A percentile compares a stretch with the other conserved stretches of the same genome.
phyloP scores from a whole-genome alignment of 2,797 vertebrate genomes.

The Lycodopsis pacificus region DNA sequence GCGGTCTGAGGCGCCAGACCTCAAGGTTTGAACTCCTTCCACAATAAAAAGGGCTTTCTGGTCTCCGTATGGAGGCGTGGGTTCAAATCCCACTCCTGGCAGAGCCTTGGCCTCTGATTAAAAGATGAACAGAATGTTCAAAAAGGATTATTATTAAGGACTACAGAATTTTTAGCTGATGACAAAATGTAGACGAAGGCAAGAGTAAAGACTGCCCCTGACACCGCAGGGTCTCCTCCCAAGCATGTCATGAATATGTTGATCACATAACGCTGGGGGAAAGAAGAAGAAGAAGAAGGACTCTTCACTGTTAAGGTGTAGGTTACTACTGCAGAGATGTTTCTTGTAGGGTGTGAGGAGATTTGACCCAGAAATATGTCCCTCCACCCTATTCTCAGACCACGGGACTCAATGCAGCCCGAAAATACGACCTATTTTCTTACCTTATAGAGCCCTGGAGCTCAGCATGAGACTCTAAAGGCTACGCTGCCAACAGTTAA shows the following conservation, averaged over 20 bases:
- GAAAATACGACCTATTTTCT: not conserved
- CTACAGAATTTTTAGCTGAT: no score
- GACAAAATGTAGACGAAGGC: no score
- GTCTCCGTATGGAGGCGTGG: conserved; percentile 54
- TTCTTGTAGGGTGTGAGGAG: not conserved
- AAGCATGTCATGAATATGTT: not conserved
- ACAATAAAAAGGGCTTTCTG: conserved; percentile 17
- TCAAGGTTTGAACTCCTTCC: conserved; percentile 9
- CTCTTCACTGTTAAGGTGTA: not conserved
- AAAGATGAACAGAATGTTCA: not conserved
- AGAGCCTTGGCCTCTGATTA: rapidly evolving
- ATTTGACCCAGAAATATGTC: not conserved
- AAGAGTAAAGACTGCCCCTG: no score
- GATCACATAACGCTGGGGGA: not conserved
- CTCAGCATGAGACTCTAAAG: conserved; percentile 80
- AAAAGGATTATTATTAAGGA: no score
- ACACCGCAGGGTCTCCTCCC: not conserved
- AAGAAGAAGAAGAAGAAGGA: not conserved
- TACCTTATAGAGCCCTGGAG: conserved; percentile 55
- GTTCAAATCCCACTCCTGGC: conserved; percentile 61
- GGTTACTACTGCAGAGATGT: no score
- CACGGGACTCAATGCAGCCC: not conserved
- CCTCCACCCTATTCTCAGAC: not conserved
- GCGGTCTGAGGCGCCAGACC: conserved; percentile 51
- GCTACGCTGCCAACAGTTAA: no score